Conservation (phyloP, 2,797 vertebrate genomes). For the Mormyrops attenuatus region DNA sequence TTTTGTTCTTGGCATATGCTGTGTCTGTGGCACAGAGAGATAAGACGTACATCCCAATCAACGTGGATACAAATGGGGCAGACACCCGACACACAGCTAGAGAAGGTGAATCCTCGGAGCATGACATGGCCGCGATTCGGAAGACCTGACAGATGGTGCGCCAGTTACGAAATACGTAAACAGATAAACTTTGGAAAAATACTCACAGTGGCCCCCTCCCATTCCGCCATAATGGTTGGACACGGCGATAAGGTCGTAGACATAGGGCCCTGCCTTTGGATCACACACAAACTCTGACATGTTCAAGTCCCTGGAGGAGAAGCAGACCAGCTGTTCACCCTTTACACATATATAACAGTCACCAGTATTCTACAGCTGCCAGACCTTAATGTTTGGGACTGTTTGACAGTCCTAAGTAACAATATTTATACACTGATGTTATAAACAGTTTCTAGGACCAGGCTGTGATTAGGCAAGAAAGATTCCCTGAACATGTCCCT, state of each 20-base stretch:
- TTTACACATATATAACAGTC: background rate
- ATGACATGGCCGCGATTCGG: background rate
- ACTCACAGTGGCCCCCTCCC: slow-evolving; percentile 97
- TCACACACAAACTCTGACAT: slow-evolving; percentile 95
- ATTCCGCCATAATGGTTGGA: slow-evolving; percentile 97
- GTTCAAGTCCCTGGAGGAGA: slow-evolving; percentile 74
- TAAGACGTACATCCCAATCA: background rate
- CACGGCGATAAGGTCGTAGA: slow-evolving; percentile 90
- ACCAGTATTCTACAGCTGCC: background rate
- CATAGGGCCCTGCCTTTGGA: slow-evolving; percentile 75
- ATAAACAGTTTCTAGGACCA: background rate
- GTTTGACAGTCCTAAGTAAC: background rate
- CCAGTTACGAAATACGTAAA: background rate
- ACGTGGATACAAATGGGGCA: background rate
- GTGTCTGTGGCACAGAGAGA: slow-evolving; percentile 71
- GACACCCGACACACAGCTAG: background rate
- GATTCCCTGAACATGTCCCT: background rate
- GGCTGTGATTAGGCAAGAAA: background rate
- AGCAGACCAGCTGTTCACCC: background rate
- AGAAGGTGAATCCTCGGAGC: background rate
- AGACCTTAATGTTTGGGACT: background rate
- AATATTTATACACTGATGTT: background rate
- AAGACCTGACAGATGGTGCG: background rate
- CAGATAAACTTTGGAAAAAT: background rate
- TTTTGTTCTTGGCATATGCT: slow-evolving; percentile 86